Conservation (phyloP, 2,797 vertebrate genomes). For the Erethizon dorsatum region DNA sequence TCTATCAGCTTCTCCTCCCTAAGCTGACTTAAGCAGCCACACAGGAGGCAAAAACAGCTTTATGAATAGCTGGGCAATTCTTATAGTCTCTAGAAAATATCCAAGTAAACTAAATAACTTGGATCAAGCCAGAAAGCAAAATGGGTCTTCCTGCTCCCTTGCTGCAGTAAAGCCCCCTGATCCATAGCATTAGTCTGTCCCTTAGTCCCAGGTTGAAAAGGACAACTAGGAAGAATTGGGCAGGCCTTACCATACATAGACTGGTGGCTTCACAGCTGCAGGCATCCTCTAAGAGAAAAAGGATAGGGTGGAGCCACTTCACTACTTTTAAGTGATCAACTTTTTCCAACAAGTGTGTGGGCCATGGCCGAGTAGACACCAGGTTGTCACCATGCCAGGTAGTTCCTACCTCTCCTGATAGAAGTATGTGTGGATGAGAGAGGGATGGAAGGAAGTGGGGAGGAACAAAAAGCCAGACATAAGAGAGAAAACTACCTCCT, state of each 20-base stretch:
- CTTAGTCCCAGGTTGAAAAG: background rate
- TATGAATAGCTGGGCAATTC: background rate
- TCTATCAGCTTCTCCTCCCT: fast-evolving
- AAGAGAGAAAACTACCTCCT: background rate
- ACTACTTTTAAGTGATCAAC: background rate
- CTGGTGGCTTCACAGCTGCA: background rate
- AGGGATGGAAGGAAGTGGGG: background rate
- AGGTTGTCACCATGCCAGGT: background rate
- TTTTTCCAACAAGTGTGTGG: fast-evolving
- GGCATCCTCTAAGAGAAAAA: background rate
- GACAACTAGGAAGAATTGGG: background rate
- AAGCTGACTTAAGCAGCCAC: background rate
- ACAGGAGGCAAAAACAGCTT: background rate
- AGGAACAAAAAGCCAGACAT: background rate
- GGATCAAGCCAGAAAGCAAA: constrained; percentile 14
- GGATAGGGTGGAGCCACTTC: fast-evolving
- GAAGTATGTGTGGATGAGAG: background rate
- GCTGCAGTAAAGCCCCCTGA: background rate
- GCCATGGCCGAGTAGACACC: background rate
- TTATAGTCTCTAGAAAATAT: background rate
- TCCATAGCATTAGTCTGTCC: background rate
- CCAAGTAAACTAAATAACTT: background rate
- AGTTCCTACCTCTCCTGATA: background rate
- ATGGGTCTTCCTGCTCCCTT: background rate
- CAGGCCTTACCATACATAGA: background rate